phyloP scores from a whole-genome alignment of 2,888 invertebrate genomes.

The Cryptosula pallasiana region DNA sequence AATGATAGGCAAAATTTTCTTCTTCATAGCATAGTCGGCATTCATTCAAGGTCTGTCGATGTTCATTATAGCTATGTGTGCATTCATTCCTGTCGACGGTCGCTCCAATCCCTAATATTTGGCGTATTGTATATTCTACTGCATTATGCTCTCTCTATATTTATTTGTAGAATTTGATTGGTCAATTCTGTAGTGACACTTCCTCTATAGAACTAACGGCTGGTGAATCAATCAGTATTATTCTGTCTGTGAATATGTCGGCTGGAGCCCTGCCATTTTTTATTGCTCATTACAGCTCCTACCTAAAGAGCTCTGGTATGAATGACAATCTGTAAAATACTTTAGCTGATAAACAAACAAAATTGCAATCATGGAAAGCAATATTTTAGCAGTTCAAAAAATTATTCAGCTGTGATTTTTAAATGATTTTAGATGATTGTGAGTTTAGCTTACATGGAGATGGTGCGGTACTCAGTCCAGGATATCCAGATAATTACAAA shows the following conservation, averaged over 20 bases:
- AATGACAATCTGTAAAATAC: too few species aligned
- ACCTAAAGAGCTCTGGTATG: neutral
- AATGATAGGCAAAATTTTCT: too few species aligned
- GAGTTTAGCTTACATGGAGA: neutral
- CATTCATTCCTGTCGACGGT: too few species aligned
- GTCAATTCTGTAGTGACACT: neutral
- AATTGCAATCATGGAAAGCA: too few species aligned
- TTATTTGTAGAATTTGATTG: neutral
- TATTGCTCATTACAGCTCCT: neutral
- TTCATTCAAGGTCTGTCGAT: too few species aligned
- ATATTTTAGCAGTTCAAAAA: too few species aligned
- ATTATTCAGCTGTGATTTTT: too few species aligned
- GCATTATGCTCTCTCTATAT: neutral
- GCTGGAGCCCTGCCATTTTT: neutral
- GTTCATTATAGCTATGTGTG: too few species aligned
- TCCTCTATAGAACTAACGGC: neutral
- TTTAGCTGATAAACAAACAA: too few species aligned
- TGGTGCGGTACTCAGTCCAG: neutral
- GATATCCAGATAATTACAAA: neutral
- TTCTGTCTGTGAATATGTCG: neutral
- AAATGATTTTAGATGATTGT: slow-evolving; percentile 15
- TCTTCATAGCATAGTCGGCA: too few species aligned
- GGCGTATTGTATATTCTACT: too few species aligned
- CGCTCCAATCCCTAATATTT: too few species aligned
- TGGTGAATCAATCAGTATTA: neutral